Base-by-base conservation (phyloP, 2,113 vertebrate genomes). In the Rhynchomys soricoides region DNA sequence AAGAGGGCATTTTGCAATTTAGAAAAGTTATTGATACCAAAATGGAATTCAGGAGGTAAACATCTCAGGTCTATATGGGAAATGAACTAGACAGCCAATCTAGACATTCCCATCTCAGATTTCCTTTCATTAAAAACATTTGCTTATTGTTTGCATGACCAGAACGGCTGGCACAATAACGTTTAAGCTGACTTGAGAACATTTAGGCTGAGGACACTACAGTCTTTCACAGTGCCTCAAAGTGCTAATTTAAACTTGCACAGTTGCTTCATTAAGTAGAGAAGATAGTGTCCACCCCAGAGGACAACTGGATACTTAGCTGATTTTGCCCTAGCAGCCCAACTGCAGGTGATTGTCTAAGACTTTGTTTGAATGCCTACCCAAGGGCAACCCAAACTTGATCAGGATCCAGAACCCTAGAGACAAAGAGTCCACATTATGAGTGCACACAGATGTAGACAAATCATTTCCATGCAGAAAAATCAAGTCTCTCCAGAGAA, bases 61-160 rank as follows among this genome's bases (percentile, higher is more conserved):
- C 74, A 89, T 1, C 62, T 66, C 70, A 57, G 34, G 64, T 89
- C 29, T 55, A 26, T 71, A 34, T n/a, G 6, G 74, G 79, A 91
- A 94, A 89, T 37, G 75, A 95, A 52, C 40, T 70, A 45, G 89
- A 71, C 13, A 52, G 83, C 52, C 15, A 21, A 68, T 68, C 70
- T 77, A 21, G 34, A 40, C 40, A 40, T 71, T 94, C 89, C 70
- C 79, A 75, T 66, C 74, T 93, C 85, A 55, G 64, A 59, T 95
- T 92, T 95, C 77, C 86, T 82, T 93, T 91, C 92, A 82, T 73
- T 86, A 95, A 96, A 96, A 94, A 83, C 68, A 81, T 88, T 94
- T 91, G 93, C 73, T 62, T 97, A 57, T 91, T 78, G 45, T 86
- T 79, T 96, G 90, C 40, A 55, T 40, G 83, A 62, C 11, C 45